phyloP scores from a whole-genome alignment of 2,113 vertebrate genomes.

The Oncorhynchus gorbuscha region DNA sequence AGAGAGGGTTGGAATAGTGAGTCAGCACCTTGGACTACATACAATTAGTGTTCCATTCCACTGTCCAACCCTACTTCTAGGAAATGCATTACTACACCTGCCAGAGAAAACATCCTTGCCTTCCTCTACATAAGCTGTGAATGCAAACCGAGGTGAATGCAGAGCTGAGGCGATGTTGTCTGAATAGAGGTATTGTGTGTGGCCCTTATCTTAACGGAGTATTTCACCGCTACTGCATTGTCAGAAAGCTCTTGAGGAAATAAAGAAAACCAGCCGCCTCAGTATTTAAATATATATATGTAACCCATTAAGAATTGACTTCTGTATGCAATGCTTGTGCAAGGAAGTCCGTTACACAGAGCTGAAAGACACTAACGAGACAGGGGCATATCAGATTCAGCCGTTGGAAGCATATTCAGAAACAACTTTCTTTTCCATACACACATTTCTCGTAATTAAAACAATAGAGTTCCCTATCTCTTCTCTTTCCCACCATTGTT shows the following conservation, averaged over 20 bases:
- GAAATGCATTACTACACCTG: background rate
- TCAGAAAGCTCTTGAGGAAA: background rate
- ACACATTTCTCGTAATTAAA: too few relatives aligned
- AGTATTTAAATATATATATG: background rate
- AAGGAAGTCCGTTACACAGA: too few relatives aligned
- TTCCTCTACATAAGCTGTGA: background rate
- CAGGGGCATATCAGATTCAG: too few relatives aligned
- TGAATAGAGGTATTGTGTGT: background rate
- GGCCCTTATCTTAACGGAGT: background rate
- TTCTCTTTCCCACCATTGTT: background rate
- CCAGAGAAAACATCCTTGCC: background rate
- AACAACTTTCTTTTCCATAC: too few relatives aligned
- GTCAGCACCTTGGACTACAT: conserved; percentile 2
- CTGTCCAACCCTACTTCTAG: background rate
- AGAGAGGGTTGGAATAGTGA: background rate
- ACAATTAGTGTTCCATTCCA: background rate
- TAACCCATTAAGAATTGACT: too few relatives aligned
- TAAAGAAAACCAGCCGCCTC: background rate
- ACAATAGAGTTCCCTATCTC: background rate
- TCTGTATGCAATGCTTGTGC: too few relatives aligned
- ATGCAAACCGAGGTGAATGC: background rate
- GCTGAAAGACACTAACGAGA: too few relatives aligned
- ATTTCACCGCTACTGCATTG: background rate
- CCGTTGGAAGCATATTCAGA: too few relatives aligned
- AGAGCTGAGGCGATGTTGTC: background rate